Evolutionary conservation across 2,888 invertebrate species (phyloP).

Genomic region (Spilarctia lutea): DNA sequence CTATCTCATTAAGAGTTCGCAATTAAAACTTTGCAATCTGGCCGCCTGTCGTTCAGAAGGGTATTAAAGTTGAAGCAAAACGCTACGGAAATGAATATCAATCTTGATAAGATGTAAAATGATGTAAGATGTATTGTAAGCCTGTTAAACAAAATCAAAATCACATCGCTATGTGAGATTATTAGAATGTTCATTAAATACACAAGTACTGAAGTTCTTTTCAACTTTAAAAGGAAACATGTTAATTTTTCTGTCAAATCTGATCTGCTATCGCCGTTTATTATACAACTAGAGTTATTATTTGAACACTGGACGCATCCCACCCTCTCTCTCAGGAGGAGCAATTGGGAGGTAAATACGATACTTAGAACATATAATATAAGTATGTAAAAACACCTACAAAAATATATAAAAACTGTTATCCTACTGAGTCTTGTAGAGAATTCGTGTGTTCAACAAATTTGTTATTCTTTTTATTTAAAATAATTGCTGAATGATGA

Average conservation of each 20-base stretch:
- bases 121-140: background rate
- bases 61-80: slow-evolving; percentile 67
- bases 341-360: too few species aligned
- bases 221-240: too few species aligned
- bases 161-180: background rate
- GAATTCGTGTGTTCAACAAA: background rate
- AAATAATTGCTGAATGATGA: background rate
- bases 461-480: background rate
- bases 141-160: background rate
- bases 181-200: background rate
- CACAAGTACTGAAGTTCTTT: too few species aligned
- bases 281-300: background rate
- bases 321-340: background rate
- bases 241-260: background rate
- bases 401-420: background rate
- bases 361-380: too few species aligned
- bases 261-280: background rate
- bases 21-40: slow-evolving; percentile 80
- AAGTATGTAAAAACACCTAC: too few species aligned
- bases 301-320: background rate
- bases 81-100: slow-evolving; percentile 71
- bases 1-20: slow-evolving; percentile 78
- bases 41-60: slow-evolving; percentile 60
- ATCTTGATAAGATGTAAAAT: slow-evolving; percentile 51
- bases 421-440: background rate